Evolutionary conservation across 2,797 vertebrate species (phyloP).

Genomic region (Phataginus tricuspis): DNA sequence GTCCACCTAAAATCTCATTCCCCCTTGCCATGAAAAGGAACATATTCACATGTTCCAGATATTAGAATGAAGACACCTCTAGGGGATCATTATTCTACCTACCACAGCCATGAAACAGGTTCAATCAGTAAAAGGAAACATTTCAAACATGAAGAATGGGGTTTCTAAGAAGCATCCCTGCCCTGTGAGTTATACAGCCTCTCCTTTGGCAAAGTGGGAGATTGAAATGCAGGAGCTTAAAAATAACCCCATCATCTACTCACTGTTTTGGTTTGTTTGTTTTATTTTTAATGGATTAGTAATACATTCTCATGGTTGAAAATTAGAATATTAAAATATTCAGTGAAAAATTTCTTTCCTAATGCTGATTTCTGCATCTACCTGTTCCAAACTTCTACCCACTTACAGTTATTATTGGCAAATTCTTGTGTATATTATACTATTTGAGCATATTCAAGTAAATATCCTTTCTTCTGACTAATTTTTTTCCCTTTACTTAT

Average conservation of each 20-base stretch:
- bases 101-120: neutral
- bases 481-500: too few species aligned
- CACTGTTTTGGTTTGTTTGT: neutral
- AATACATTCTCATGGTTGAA: neutral
- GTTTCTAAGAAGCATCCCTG: neutral
- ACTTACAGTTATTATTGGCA: neutral
- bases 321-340: neutral
- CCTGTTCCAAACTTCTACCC: neutral
- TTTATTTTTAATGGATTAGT: slow-evolving; percentile 1
- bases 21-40: neutral
- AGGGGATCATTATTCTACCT: neutral
- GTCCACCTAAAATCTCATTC: neutral
- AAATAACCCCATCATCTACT: neutral
- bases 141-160: neutral
- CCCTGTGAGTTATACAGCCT: neutral
- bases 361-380: neutral
- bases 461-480: neutral
- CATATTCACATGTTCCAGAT: neutral
- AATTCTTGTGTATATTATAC: neutral
- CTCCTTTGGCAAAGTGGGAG: neutral
- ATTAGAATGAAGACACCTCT: neutral
- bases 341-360: neutral
- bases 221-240: neutral
- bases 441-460: neutral
- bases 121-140: slow-evolving; percentile 4